Evolutionary conservation across 2,888 invertebrate genomes (phyloP), one percentile per base, ranked within the genome.

Genomic region (Reticulitermes lucifugus): DNA sequence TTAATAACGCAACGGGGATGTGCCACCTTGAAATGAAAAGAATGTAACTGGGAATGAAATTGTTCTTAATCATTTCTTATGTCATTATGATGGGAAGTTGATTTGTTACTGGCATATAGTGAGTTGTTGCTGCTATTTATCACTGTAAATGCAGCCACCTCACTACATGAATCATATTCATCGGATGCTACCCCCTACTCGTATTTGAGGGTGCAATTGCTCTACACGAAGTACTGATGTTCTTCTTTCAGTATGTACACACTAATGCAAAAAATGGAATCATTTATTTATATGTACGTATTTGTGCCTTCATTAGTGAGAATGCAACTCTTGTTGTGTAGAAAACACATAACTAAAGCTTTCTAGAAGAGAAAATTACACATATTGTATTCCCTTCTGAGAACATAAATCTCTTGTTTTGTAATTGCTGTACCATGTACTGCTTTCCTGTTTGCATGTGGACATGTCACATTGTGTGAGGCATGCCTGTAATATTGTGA

Each of bases 251-350:
- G 25, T 65, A 65, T n/a, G 25, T 65, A n/a, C 65, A 65, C 25
- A 65, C n/a, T 18, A 10, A n/a, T n/a, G 65, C n/a, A n/a, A 65
- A 65, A 65, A 65, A n/a, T 25, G 65, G n/a, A 25, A 25, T 65
- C 5, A 25, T n/a, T 41, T 73, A 41, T 29, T n/a, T 77, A 35
- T 43, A 43, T 77, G 77, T 77, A 46, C 46, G 77, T 77, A 77
- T 77, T 46, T 46, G 77, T 77, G 77, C 77, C 77, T 77, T 77
- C 77, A 77, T 77, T 77, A 77, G 77, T 77, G 77, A 77, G 77
- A 77, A 77, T 77, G 77, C 77, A 77, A 77, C 46, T 41, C n/a
- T 43, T 77, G 77, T 77, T 77, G 77, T 46, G 46, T 51, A 77
- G 46, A 41, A 5, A 41, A 41, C 41, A 73, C 5, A 73, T 14